These are phyloP conservation scores for Sebastes minor DNA, from an alignment of 2,797 vertebrate genomes.

Conservation along the genomic window DNA sequence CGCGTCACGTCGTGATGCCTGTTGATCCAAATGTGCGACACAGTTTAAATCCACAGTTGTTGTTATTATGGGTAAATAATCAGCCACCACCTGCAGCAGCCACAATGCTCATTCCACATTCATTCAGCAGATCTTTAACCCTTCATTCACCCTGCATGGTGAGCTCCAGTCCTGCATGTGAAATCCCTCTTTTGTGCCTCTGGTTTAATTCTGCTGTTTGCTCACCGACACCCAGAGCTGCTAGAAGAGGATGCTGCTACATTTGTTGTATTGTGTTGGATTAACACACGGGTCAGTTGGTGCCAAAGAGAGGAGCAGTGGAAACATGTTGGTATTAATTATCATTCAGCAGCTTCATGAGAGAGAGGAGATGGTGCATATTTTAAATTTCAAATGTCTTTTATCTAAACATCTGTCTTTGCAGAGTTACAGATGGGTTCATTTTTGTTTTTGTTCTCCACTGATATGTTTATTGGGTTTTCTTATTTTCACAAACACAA, in stretches of 20 bases:
- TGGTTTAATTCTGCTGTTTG: conserved; percentile 77
- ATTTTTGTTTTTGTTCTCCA: too few species aligned
- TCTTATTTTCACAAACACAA: too few species aligned
- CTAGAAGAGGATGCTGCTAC: conserved; percentile 70
- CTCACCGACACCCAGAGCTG: conserved; percentile 70
- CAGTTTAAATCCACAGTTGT: conserved; percentile 3
- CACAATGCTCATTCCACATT: conserved; percentile 39
- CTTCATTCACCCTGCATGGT: conserved; percentile 12
- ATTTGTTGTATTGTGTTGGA: conserved; percentile 76
- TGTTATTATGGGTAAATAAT: conserved; percentile 53
- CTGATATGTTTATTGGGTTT: too few species aligned
- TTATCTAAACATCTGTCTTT: conserved; percentile 6
- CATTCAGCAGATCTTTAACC: conserved; percentile 10
- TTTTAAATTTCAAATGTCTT: conserved; percentile 26
- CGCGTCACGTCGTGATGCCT: neutral
- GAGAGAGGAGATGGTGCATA: conserved; percentile 15
- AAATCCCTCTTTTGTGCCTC: conserved; percentile 68
- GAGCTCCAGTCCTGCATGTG: conserved; percentile 5
- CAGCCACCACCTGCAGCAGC: conserved; percentile 56
- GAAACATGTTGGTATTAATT: conserved; percentile 64
- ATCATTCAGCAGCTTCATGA: conserved; percentile 43
- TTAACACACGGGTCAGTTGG: conserved; percentile 78
- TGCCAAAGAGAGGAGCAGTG: conserved; percentile 69
- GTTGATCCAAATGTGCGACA: neutral
- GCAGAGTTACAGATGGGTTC: neutral